A percentile compares a stretch with the other conserved stretches of the same genome.
Evolutionary conservation across 1,140 invertebrate species (phyloP).

Genomic region (Drosophila tani): DNA sequence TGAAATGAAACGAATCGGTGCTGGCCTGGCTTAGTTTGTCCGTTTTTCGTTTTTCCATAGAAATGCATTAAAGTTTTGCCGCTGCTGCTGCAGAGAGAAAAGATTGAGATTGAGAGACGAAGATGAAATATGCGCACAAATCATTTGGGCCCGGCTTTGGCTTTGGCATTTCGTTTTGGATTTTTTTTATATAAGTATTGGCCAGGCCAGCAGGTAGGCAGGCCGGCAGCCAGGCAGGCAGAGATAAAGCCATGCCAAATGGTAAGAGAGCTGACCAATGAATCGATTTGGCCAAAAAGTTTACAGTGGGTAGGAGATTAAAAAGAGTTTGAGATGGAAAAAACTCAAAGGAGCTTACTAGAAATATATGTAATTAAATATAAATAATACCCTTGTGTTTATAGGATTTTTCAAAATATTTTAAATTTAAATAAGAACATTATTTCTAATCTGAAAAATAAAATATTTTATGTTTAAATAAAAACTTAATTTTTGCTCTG

Average conservation of each 20-base stretch:
- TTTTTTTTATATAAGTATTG: constrained; percentile 6
- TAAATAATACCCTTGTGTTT: too few relatives aligned
- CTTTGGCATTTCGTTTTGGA: constrained; percentile 38
- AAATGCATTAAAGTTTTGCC: constrained; percentile 71
- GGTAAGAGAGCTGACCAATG: constrained; percentile 45
- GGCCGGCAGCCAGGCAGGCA: neutral
- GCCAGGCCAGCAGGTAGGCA: constrained; percentile 58
- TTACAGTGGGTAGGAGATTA: constrained; percentile 4
- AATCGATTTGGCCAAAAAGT: constrained; percentile 47
- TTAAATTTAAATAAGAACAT: too few relatives aligned
- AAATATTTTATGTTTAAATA: too few relatives aligned
- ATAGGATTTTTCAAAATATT: neutral
- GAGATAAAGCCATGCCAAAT: constrained; percentile 50
- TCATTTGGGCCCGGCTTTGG: constrained; percentile 59
- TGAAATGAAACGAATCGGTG: constrained; percentile 75
- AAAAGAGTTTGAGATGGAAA: neutral
- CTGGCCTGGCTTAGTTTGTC: constrained; percentile 35
- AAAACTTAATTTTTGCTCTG: neutral
- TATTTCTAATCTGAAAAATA: neutral
- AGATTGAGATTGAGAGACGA: constrained; percentile 47
- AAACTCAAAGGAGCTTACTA: too few relatives aligned
- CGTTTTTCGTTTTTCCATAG: constrained; percentile 54
- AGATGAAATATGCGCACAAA: constrained; percentile 78
- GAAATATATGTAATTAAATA: too few relatives aligned
- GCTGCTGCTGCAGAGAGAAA: constrained; percentile 17